Conservation (phyloP, 2,797 vertebrate genomes). For the Anguilla anguilla region DNA sequence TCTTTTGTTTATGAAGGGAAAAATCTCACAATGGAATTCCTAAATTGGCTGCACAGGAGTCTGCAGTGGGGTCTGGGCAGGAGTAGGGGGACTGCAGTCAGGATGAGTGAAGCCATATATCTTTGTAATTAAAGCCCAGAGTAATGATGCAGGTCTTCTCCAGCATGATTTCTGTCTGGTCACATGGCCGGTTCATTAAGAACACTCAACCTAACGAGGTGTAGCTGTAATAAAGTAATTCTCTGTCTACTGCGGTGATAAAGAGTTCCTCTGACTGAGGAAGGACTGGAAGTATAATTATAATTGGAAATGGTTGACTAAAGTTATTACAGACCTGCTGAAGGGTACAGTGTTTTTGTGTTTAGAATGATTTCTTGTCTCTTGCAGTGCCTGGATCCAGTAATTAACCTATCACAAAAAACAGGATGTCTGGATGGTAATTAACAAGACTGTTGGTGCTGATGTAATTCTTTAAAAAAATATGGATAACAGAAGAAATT, state of each 20-base stretch:
- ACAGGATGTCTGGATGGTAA: conserved; percentile 75
- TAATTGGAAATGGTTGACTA: conserved; percentile 91
- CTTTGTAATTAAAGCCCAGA: conserved; percentile 98
- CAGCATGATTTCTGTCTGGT: conserved; percentile 99
- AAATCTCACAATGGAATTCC: conserved; percentile 3
- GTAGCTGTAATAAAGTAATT: conserved; percentile 99
- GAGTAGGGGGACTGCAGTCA: conserved; percentile 75
- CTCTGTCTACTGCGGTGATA: conserved; percentile 97
- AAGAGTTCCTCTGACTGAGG: conserved; percentile 91
- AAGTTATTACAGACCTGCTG: conserved; percentile 91
- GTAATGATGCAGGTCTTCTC: conserved; percentile 99
- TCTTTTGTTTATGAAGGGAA: background rate
- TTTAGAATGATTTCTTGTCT: conserved; percentile 55
- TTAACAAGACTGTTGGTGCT: conserved; percentile 73
- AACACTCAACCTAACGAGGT: conserved; percentile 99
- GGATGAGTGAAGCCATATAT: conserved; percentile 90
- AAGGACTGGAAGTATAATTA: conserved; percentile 95
- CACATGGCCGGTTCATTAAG: conserved; percentile 99
- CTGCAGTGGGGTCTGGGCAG: conserved; percentile 73
- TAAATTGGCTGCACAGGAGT: background rate
- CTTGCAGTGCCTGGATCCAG: conserved; percentile 76
- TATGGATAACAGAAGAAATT: conserved; percentile 73
- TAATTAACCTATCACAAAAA: conserved; percentile 77
- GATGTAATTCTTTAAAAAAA: conserved; percentile 62
- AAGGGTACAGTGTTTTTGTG: conserved; percentile 81